phyloP scores from a whole-genome alignment of 2,888 invertebrate species.

The Plemyria rubiginata region DNA sequence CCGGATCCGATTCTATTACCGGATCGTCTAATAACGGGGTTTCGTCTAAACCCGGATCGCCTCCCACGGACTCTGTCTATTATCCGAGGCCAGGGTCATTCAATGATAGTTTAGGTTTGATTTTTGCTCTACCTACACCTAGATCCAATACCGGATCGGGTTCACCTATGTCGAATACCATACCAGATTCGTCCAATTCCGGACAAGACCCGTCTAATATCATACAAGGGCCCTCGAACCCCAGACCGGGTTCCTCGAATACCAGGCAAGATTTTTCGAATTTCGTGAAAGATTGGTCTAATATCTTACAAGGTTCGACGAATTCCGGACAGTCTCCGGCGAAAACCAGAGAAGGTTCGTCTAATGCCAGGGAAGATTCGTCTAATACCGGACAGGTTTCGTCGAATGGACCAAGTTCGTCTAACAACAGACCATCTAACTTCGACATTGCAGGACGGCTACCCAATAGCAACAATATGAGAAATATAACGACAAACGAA shows the following conservation, averaged over 20 bases:
- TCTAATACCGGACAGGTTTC: constrained; percentile 9
- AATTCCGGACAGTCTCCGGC: neutral
- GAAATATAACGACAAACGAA: constrained; percentile 15
- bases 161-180: constrained; percentile 1
- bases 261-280: constrained; percentile 1
- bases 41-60: neutral
- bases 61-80: neutral
- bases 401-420: constrained; percentile 11
- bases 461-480: constrained; percentile 8
- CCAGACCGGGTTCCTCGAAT: neutral
- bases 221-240: constrained; percentile 2
- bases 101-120: constrained; percentile 5
- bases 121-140: neutral
- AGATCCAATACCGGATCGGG: neutral
- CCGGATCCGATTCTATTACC: constrained; percentile 4
- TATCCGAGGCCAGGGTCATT: constrained; percentile 2
- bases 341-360: neutral
- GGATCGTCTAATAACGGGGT: constrained; percentile 9
- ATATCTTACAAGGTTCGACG: neutral
- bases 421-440: constrained; percentile 22
- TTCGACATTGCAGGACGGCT: constrained; percentile 27
- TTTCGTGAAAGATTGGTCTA: neutral
- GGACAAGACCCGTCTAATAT: constrained; percentile 3
- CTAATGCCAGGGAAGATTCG: constrained; percentile 1
- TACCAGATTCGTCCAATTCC: neutral